Evolutionary conservation across 2,797 vertebrate genomes (phyloP).

Genomic region (Distichodus sexfasciatus): DNA sequence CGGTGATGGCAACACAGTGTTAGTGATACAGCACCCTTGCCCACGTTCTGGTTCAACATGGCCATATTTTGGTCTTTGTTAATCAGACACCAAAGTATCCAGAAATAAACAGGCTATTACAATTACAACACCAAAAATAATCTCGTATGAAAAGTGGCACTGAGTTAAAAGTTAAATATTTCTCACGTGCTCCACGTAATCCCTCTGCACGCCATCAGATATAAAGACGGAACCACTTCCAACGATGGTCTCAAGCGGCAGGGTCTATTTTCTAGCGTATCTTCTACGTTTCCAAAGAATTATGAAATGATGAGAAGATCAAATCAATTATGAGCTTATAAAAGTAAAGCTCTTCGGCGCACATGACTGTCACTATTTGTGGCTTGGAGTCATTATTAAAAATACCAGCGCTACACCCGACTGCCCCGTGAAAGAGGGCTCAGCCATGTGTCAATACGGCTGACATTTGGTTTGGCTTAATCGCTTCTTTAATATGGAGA

Average conservation of each 20-base stretch:
- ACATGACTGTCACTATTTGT: slow-evolving; percentile 48
- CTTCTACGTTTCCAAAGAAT: slow-evolving; percentile 16
- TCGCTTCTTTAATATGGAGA: slow-evolving; percentile 64
- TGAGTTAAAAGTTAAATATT: background rate
- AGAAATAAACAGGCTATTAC: background rate
- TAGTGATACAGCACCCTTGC: slow-evolving; percentile 26
- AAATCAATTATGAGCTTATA: slow-evolving; percentile 68
- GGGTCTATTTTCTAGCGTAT: background rate
- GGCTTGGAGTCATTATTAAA: slow-evolving; percentile 68
- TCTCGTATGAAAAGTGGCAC: background rate
- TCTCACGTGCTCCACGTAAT: background rate
- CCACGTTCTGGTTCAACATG: slow-evolving; percentile 23
- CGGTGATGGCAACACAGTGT: slow-evolving; percentile 29
- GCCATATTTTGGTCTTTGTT: slow-evolving; percentile 45
- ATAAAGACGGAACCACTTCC: too few relatives aligned
- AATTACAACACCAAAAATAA: background rate
- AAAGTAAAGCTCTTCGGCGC: slow-evolving; percentile 58
- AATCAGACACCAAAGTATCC: slow-evolving; percentile 32
- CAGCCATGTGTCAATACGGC: slow-evolving; percentile 73
- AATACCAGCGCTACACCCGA: slow-evolving; percentile 67
- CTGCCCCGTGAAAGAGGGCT: slow-evolving; percentile 68
- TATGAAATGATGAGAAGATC: slow-evolving; percentile 45
- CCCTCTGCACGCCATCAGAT: background rate
- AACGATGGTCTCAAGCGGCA: background rate
- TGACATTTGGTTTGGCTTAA: slow-evolving; percentile 77